These are phyloP conservation scores for Enteromius paludinosus DNA, from an alignment of 2,797 vertebrate genomes.

Conservation along the genomic window DNA sequence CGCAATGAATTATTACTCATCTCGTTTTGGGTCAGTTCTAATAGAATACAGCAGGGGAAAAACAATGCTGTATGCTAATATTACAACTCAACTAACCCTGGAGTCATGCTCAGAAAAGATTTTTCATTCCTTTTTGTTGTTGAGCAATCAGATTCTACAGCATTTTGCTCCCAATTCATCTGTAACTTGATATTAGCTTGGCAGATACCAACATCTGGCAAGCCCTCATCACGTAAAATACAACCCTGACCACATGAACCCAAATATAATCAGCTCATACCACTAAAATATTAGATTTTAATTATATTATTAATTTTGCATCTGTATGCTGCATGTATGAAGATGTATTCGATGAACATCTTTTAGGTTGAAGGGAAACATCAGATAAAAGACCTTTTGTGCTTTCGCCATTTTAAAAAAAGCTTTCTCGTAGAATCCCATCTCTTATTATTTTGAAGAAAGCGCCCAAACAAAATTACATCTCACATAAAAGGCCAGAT, in stretches of 20 bases:
- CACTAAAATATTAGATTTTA: background rate
- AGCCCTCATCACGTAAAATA: background rate
- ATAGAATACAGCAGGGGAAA: background rate
- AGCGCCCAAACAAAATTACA: background rate
- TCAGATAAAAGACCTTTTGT: background rate
- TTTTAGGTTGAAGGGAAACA: background rate
- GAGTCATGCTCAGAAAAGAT: background rate
- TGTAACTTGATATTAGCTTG: background rate
- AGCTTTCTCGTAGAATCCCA: background rate
- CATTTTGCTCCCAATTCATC: background rate
- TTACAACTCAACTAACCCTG: background rate
- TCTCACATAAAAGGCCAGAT: constrained; percentile 30
- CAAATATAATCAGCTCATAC: background rate
- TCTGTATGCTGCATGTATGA: background rate
- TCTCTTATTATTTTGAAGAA: constrained; percentile 23
- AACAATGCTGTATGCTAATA: background rate
- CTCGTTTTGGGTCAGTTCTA: background rate
- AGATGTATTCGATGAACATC: background rate
- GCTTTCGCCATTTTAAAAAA: constrained; percentile 5
- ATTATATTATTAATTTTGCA: no score
- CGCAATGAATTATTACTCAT: constrained; percentile 7
- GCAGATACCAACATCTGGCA: background rate
- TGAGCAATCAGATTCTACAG: background rate
- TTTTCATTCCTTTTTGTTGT: background rate
- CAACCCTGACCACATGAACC: background rate